Evolutionary conservation across 2,113 vertebrate species (phyloP).

Genomic region (Ophiodon elongatus): DNA sequence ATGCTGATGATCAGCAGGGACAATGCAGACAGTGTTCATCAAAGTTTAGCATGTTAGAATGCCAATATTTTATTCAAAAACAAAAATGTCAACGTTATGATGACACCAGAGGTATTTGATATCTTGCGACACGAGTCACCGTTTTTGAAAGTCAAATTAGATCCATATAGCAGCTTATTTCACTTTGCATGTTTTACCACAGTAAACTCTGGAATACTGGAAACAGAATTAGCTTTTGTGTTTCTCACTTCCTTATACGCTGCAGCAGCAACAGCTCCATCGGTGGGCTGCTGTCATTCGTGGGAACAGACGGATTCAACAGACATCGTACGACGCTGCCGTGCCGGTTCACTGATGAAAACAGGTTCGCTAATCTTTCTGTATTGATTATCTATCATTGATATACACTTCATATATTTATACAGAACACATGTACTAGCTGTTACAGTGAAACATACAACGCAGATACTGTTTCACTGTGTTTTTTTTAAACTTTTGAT

Average conservation of each 20-base stretch:
- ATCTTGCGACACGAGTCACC: not conserved
- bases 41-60: not conserved
- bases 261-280: not conserved
- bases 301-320: not conserved
- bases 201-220: not conserved
- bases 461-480: not conserved
- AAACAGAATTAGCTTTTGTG: not conserved
- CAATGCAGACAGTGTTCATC: not conserved
- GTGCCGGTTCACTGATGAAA: constrained; percentile 12
- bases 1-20: not conserved
- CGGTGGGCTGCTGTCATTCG: not conserved
- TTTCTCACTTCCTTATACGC: not conserved
- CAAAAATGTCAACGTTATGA: not conserved
- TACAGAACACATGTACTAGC: not conserved
- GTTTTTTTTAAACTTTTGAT: not conserved
- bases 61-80: not conserved
- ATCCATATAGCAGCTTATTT: not conserved
- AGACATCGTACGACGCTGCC: not conserved
- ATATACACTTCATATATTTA: not conserved
- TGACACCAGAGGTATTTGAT: not conserved
- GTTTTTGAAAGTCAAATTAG: constrained; percentile 68
- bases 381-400: not conserved
- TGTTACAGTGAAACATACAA: not conserved
- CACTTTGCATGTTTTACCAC: constrained; percentile 28
- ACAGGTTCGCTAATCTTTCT: constrained; percentile 33